phyloP scores from a whole-genome alignment of 2,113 vertebrate genomes.

The Tinamus guttatus region DNA sequence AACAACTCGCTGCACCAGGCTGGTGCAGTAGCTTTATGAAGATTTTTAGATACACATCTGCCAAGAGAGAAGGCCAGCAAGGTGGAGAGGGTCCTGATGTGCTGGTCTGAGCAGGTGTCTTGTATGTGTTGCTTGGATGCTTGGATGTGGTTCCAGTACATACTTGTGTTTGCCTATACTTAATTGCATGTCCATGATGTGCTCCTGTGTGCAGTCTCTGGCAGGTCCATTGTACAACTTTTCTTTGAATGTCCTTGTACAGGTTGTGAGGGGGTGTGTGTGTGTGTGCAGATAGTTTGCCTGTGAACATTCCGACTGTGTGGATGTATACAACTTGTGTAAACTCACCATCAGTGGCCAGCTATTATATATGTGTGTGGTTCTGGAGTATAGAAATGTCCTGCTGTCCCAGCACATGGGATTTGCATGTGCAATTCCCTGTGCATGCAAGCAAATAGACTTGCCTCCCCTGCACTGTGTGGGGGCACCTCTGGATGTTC shows the following conservation, averaged over 20 bases:
- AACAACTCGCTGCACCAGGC: rapidly evolving
- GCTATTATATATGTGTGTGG: not conserved
- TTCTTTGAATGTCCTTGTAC: not conserved
- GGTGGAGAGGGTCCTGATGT: not conserved
- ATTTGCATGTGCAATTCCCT: not conserved
- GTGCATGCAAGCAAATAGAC: not conserved
- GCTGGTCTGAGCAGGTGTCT: not conserved
- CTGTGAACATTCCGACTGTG: not conserved
- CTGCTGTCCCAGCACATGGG: not conserved
- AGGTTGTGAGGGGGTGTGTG: not conserved
- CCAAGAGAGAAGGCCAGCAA: not conserved
- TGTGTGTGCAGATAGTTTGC: not conserved
- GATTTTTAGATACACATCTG: not conserved
- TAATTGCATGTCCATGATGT: not conserved
- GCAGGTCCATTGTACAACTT: not conserved
- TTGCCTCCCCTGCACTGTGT: not conserved
- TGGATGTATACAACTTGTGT: not conserved
- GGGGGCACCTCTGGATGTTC: not conserved
- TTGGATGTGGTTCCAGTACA: not conserved
- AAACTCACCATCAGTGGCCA: not conserved
- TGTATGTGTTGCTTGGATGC: not conserved
- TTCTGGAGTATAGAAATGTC: not conserved
- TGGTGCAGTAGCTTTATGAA: not conserved
- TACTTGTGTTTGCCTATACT: not conserved
- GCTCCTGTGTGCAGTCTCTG: not conserved